Evolutionary conservation across 2,888 invertebrate genomes (phyloP).

Genomic region (Xestia sexstrigata): DNA sequence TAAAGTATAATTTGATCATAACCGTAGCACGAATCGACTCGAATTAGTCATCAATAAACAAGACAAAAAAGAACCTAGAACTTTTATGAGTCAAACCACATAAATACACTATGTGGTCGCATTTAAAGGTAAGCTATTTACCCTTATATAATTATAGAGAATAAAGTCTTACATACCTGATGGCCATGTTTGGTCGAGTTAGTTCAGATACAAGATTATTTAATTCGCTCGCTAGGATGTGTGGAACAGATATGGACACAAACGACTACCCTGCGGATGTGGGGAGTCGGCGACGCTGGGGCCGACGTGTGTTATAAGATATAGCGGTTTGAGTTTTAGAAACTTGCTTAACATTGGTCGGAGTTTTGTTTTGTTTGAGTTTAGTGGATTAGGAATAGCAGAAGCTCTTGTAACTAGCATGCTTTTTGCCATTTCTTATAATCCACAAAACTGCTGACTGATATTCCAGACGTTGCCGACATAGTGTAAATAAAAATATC

Average conservation of each 20-base stretch:
- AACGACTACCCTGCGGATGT: slow-evolving; percentile 72
- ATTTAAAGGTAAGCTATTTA: slow-evolving; percentile 54
- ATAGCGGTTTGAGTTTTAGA: slow-evolving; percentile 39
- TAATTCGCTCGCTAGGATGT: slow-evolving; percentile 71
- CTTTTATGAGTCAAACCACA: slow-evolving; percentile 42
- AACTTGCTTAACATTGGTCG: neutral
- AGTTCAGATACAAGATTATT: slow-evolving; percentile 70
- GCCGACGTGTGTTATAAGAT: slow-evolving; percentile 38
- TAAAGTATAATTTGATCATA: slow-evolving; percentile 1
- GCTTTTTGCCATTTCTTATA: neutral
- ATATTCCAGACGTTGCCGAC: neutral
- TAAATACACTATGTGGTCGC: slow-evolving; percentile 46
- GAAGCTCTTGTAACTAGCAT: neutral
- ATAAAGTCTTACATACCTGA: slow-evolving; percentile 60
- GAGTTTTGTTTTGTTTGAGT: neutral
- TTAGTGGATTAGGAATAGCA: neutral
- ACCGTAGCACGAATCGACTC: neutral
- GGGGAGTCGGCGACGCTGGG: slow-evolving; percentile 50
- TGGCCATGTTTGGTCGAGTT: slow-evolving; percentile 72
- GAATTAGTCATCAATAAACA: slow-evolving; percentile 32
- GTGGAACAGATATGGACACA: slow-evolving; percentile 76
- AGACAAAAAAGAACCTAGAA: slow-evolving; percentile 20
- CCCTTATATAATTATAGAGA: slow-evolving; percentile 53
- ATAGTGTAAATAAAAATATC: neutral
- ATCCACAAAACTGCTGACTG: neutral